Base-by-base conservation (phyloP, 2,113 vertebrate species). In the Dascyllus trimaculatus region DNA sequence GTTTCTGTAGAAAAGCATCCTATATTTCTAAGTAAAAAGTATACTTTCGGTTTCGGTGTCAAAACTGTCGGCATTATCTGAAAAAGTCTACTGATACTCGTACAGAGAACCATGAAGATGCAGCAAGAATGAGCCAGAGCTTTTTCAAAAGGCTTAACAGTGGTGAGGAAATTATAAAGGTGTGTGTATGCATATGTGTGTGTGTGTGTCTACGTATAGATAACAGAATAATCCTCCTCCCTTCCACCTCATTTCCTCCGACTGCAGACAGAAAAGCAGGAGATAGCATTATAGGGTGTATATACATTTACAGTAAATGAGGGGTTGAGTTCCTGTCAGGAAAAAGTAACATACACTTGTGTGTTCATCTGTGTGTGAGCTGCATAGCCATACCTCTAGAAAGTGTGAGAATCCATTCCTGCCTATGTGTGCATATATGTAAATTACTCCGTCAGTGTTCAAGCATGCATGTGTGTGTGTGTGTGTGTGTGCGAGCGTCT, bases 211-310 rank as follows among this genome's bases (percentile, higher is more conserved):
- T 45, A 35, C 43, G 53, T 80, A 52, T 24, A 65, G 65, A 81
- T 78, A 65, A 14, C 22, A 61, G 65, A 71, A 79, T 89, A 86
- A 83, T 86, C 84, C 65, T 75, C 59, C 80, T 84, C 56, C 65
- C 68, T 82, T 86, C 64, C 72, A 78, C 72, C 71, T 85, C 46
- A 85, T 85, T 85, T 75, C 51, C 62, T 84, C 46, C 53, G 49
- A 48, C 46, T 58, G 62, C 46, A 59, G 65, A 54, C 43, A 78
- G 53, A 70, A 80, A 52, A 18, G 17, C 77, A 75, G 29, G 43
- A 60, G 58, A 75, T 62, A 8, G 18, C 66, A 61, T 66, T 82
- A 81, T 43, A 32, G n/a, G 48, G 5, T 58, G 15, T 59, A 49
- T 63, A 46, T 64, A 57, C 43, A 59, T 76, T 81, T 66, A 85